Percentiles rank a stretch among this genome's conserved stretches.
phyloP scores from a whole-genome alignment of 2,797 vertebrate genomes.

The Darevskia mixta region DNA sequence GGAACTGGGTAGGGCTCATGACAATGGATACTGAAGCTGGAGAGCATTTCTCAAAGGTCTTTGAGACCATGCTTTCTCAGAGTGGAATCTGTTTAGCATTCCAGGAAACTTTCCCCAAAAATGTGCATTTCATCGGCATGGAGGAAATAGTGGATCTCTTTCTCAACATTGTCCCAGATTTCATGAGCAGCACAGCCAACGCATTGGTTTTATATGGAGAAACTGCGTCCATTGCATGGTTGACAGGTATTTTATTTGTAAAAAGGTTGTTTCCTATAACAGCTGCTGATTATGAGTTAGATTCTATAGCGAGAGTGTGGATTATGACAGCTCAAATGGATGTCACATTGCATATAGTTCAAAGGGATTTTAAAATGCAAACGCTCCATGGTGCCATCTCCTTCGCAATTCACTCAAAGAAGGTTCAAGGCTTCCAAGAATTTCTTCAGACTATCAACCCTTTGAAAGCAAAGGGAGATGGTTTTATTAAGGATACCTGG shows the following conservation, averaged over 20 bases:
- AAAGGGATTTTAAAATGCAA: not conserved
- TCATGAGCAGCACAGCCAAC: not conserved
- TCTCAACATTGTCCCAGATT: fast-evolving
- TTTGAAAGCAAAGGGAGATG: not conserved
- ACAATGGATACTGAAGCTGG: not conserved
- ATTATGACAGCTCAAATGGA: conserved; percentile 1
- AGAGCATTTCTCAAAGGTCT: not conserved
- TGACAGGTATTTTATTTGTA: not conserved
- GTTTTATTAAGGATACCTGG: conserved; percentile 17
- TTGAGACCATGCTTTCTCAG: not conserved
- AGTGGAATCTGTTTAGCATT: not conserved
- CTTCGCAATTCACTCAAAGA: not conserved
- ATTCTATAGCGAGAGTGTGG: not conserved
- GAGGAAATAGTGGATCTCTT: not conserved
- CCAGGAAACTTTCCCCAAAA: not conserved
- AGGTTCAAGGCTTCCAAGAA: not conserved
- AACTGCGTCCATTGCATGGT: not conserved
- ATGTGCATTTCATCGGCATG: not conserved
- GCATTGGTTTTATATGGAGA: conserved; percentile 7
- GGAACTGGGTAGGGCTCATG: conserved; percentile 21
- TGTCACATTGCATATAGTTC: not conserved
- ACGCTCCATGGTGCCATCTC: conserved; percentile 10
- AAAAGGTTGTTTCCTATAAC: fast-evolving
- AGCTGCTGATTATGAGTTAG: not conserved
- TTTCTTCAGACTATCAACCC: not conserved